Evolutionary conservation across 2,797 vertebrate species (phyloP).

Genomic region (Lophotriccus pileatus): DNA sequence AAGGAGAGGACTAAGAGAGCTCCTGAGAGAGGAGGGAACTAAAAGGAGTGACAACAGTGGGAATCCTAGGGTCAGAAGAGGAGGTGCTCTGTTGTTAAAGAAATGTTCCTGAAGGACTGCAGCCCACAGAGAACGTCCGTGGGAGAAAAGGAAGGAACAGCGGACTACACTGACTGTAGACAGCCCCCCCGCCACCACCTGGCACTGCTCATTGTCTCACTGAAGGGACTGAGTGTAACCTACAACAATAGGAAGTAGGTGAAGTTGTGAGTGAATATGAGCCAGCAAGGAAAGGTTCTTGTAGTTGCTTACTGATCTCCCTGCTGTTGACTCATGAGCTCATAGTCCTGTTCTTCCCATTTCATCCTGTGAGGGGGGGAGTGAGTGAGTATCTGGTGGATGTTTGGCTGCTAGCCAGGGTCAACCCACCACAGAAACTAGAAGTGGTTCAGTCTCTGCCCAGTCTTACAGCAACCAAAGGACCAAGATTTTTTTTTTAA

Average conservation of each 20-base stretch:
- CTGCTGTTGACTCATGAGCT: background rate
- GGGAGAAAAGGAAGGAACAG: background rate
- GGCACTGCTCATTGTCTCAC: rapidly evolving
- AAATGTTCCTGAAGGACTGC: background rate
- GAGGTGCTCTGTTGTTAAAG: background rate
- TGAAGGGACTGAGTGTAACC: background rate
- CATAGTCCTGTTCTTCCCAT: rapidly evolving
- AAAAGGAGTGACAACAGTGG: background rate
- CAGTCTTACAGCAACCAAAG: background rate
- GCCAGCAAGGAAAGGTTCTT: background rate
- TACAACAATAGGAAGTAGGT: rapidly evolving
- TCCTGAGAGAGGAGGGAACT: background rate
- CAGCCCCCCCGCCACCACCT: no score
- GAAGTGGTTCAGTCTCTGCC: background rate
- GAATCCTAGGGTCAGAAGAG: background rate
- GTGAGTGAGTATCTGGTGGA: background rate
- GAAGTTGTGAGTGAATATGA: background rate
- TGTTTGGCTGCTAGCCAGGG: background rate
- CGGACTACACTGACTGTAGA: background rate
- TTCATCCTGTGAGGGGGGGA: background rate
- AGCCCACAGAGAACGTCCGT: rapidly evolving
- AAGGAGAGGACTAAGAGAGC: background rate
- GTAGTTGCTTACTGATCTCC: background rate
- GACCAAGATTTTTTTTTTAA: background rate
- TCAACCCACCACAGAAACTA: background rate